Evolutionary conservation across 2,113 vertebrate species (phyloP).

Genomic region (Petroica traversi): DNA sequence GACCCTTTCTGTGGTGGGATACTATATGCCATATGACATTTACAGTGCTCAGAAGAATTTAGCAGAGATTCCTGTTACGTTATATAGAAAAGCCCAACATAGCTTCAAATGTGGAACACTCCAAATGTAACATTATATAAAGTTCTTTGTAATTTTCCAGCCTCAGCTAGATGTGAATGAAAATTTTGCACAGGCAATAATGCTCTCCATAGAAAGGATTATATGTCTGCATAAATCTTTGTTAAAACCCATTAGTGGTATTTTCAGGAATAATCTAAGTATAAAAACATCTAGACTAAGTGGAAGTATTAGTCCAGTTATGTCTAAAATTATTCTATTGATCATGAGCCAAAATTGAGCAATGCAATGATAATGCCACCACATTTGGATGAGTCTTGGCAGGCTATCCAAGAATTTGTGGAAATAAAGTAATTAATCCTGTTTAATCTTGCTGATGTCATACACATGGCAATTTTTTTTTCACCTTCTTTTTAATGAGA

Average conservation of each 20-base stretch:
- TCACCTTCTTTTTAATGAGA: not conserved
- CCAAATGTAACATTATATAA: not conserved
- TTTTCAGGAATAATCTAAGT: slow-evolving; percentile 38
- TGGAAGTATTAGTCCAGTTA: slow-evolving; percentile 32
- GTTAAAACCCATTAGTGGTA: slow-evolving; percentile 32
- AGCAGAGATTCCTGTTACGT: not conserved
- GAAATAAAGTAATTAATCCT: slow-evolving; percentile 16
- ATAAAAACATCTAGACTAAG: slow-evolving; percentile 27
- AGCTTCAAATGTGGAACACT: not conserved
- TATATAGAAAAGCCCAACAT: not conserved
- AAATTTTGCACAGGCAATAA: not conserved
- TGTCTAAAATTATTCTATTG: slow-evolving; percentile 29
- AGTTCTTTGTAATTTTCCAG: not conserved
- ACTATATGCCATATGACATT: not conserved
- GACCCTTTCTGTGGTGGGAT: not conserved
- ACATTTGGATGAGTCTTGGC: not conserved
- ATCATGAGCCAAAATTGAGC: slow-evolving; percentile 9
- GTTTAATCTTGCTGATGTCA: slow-evolving; percentile 4
- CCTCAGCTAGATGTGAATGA: not conserved
- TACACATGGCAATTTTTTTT: not conserved
- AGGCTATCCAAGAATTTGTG: not conserved
- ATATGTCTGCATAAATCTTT: slow-evolving; percentile 26
- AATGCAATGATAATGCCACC: not conserved
- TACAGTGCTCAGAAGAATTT: not conserved
- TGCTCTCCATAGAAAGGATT: not conserved